A percentile compares a stretch with the other conserved stretches of the same genome.
These are phyloP conservation scores for Sycophila sp. DNA, from an alignment of 1,140 invertebrate genomes.

Conservation along the genomic window DNA sequence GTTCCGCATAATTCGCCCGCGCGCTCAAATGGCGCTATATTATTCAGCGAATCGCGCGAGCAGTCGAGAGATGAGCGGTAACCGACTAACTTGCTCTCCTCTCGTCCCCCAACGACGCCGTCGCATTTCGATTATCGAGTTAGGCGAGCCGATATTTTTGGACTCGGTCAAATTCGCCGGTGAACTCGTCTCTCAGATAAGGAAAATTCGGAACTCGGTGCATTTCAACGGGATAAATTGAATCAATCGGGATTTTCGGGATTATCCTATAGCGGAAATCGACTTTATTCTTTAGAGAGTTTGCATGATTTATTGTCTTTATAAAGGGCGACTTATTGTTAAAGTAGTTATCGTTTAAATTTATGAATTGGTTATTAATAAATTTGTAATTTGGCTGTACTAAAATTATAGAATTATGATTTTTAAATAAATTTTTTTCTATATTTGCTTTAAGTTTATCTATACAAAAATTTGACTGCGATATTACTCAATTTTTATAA, in stretches of 20 bases:
- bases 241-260: too few relatives aligned
- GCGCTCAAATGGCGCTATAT: slow-evolving; percentile 19
- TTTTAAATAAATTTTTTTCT: not conserved
- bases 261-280: too few relatives aligned
- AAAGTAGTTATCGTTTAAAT: too few relatives aligned
- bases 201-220: too few relatives aligned
- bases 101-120: too few relatives aligned
- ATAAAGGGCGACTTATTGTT: too few relatives aligned
- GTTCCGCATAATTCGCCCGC: not conserved
- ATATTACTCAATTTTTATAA: not conserved
- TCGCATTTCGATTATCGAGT: slow-evolving; percentile 23
- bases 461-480: not conserved
- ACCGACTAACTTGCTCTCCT: slow-evolving; percentile 4
- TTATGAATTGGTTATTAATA: too few relatives aligned
- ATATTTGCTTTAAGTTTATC: not conserved
- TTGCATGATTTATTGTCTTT: too few relatives aligned
- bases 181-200: not conserved
- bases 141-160: slow-evolving; percentile 20
- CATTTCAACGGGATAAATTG: not conserved
- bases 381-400: too few relatives aligned
- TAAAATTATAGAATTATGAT: not conserved
- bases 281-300: too few relatives aligned
- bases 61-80: not conserved
- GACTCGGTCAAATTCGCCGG: not conserved
- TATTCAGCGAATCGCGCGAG: slow-evolving; percentile 12